Conservation (phyloP, 1,140 invertebrate species). For the Heliconius hermathena region DNA sequence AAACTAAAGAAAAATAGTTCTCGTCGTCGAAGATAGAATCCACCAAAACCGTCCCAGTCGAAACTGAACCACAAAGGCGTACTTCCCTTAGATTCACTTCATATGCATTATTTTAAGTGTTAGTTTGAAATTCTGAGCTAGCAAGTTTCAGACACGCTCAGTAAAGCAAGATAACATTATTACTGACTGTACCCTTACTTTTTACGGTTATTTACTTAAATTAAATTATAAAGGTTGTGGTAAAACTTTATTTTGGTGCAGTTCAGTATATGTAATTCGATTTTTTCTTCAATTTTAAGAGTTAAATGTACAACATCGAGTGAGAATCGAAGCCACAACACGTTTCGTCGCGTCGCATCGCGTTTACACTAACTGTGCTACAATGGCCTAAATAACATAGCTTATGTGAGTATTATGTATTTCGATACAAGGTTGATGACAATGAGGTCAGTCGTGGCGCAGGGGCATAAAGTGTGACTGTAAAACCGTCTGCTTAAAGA, state of each 20-base stretch:
- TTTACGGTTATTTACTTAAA: background rate
- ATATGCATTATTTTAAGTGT: background rate
- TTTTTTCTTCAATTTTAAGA: background rate
- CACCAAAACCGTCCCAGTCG: background rate
- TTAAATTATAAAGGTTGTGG: background rate
- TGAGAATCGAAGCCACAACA: no score
- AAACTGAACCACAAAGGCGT: background rate
- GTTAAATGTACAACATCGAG: no score
- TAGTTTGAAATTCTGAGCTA: slow-evolving; percentile 17
- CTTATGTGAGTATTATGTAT: no score
- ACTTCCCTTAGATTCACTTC: background rate
- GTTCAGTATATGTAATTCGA: background rate
- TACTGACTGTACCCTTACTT: slow-evolving; percentile 4
- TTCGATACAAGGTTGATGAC: no score
- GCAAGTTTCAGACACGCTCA: slow-evolving; percentile 18
- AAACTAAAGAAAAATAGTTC: no score
- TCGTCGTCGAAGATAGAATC: no score
- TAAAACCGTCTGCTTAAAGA: no score
- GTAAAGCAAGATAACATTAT: slow-evolving; percentile 21
- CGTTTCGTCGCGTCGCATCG: no score
- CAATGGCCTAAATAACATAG: no score
- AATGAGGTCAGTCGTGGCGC: no score
- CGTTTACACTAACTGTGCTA: no score
- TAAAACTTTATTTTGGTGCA: background rate
- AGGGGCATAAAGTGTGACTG: no score